Evolutionary conservation across 2,113 vertebrate species (phyloP), one percentile per base, ranked within the genome.

Genomic region (Silurus asotus): DNA sequence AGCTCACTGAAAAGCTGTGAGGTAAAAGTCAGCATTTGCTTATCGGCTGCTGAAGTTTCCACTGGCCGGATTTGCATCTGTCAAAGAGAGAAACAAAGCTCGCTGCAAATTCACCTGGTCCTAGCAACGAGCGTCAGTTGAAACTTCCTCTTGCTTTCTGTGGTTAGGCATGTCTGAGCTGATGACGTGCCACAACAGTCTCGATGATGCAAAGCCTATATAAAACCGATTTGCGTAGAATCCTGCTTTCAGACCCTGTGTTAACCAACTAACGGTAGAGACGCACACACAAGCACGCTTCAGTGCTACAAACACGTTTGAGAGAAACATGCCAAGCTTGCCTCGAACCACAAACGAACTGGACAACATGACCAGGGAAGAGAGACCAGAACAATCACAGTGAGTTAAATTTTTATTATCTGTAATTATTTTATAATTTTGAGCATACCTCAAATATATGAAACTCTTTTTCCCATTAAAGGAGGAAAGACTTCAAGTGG

Each of bases 291-390:
- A 78, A 55, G 9, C 37, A 67, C 62, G 3, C 10, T 81, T 74
- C n/a, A 77, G 15, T 85, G 87, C 85, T 86, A 79, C 4, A 0
- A 83, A 15, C 0, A 37, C 82, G 49, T 64, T 49, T 9, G 23
- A 4, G 72, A 14, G 92, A 95, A 94, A 92, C 90, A 94, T 96
- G 96, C 92, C 92, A 93, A 91, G 92, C 93, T 84, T 88, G 62
- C 79, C 94, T 74, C 89, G 89, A 51, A 92, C 94, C 65, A 55
- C 94, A 78, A 93, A 90, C 88, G 93, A 93, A 90, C 91, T 92
- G 0, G 88, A 93, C 81, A 91, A 90, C 81, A 95, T 92, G 95
- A 96, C 62, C 86, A 90, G 92, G 77, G 83, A 62, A 90, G 93
- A 75, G 84, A 96, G 93, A 88, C 94, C 91, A 28, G 82, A 25